phyloP scores from a whole-genome alignment of 2,113 vertebrate species.

The Cathartes aura region DNA sequence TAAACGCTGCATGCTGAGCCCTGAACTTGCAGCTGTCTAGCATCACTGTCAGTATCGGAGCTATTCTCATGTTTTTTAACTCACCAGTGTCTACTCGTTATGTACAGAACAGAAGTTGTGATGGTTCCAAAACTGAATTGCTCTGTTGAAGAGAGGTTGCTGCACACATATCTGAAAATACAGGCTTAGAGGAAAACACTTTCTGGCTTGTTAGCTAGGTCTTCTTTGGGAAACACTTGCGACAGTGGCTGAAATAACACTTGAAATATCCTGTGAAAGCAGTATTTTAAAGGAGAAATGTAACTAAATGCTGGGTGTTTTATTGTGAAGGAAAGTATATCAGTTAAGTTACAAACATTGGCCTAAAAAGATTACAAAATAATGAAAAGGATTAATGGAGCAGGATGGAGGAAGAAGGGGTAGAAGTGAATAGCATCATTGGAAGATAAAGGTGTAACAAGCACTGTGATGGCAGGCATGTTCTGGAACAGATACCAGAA shows the following conservation, averaged over 20 bases:
- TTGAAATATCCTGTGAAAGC: not conserved
- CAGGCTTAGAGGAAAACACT: not conserved
- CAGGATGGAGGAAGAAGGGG: not conserved
- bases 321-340: not conserved
- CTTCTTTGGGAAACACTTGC: not conserved
- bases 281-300: not conserved
- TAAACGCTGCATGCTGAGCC: not conserved
- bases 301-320: not conserved
- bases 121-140: not conserved
- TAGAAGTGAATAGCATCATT: not conserved
- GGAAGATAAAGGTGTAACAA: not conserved
- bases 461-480: fast-evolving
- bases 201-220: not conserved
- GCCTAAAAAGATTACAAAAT: not conserved
- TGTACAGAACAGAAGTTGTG: not conserved
- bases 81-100: not conserved
- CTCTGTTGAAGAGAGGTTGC: not conserved
- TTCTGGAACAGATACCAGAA: not conserved
- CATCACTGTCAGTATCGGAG: not conserved
- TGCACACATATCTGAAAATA: not conserved
- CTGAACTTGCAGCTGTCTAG: not conserved
- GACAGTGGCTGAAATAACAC: not conserved
- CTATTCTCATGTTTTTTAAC: not conserved
- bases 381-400: not conserved
- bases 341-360: not conserved